Conservation (phyloP, 2,888 invertebrate species). For the Eudemis profundana region DNA sequence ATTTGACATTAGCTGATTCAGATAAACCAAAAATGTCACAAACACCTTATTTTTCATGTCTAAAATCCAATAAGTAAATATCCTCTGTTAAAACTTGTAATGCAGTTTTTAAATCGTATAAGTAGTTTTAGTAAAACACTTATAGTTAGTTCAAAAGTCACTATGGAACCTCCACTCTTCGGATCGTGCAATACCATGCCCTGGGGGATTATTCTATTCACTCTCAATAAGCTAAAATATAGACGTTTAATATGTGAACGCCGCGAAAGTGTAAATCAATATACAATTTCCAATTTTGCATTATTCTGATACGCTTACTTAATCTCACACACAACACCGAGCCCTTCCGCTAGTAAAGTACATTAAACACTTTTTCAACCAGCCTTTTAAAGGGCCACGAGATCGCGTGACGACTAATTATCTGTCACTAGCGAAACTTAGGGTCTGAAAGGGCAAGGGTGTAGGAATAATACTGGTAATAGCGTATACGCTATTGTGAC, state of each 20-base stretch:
- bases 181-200: too few species aligned
- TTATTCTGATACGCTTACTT: conserved; percentile 11
- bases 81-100: too few species aligned
- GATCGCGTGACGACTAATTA: conserved; percentile 72
- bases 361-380: conserved; percentile 32
- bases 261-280: neutral
- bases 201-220: too few species aligned
- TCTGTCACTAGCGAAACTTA: conserved; percentile 55
- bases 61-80: too few species aligned
- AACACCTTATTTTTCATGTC: too few species aligned
- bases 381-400: conserved; percentile 56
- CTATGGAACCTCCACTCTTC: too few species aligned
- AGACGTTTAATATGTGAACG: neutral
- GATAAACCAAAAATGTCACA: too few species aligned
- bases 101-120: too few species aligned
- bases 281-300: neutral
- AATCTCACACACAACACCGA: conserved; percentile 6
- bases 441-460: conserved; percentile 64
- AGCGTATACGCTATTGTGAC: neutral
- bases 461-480: conserved; percentile 47
- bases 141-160: too few species aligned
- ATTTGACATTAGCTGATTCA: too few species aligned
- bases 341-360: conserved; percentile 20
- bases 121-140: too few species aligned
- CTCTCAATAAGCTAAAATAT: too few species aligned